A percentile compares a stretch with the other conserved stretches of the same genome.
phyloP scores from a whole-genome alignment of 2,888 invertebrate genomes.

The Ellobium chinense region DNA sequence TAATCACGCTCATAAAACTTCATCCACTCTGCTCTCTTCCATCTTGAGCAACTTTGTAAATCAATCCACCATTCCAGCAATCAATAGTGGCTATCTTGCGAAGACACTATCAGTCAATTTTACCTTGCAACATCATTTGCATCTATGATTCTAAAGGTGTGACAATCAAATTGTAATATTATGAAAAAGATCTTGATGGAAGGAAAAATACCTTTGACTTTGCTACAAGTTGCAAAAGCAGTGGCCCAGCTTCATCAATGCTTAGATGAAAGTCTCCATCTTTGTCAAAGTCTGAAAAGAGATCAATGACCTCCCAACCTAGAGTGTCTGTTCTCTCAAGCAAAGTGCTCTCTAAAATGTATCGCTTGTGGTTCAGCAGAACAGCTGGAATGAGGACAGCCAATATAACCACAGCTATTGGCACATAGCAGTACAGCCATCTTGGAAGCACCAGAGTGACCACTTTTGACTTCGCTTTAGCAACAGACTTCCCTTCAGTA shows the following conservation, averaged over 20 bases:
- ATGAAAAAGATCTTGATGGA: no score
- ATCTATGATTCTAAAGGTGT: no score
- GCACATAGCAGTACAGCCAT: conserved; percentile 36
- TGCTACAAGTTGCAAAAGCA: conserved; percentile 12
- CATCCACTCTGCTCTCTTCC: no score
- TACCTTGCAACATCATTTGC: no score
- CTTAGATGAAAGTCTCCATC: conserved; percentile 37
- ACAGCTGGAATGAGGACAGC: background rate
- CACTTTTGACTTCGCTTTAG: no score
- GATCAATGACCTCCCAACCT: conserved; percentile 23
- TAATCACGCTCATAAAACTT: no score
- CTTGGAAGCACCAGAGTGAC: conserved; percentile 29
- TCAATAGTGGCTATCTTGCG: no score
- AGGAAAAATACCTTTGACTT: conserved; percentile 17
- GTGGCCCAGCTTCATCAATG: conserved; percentile 39
- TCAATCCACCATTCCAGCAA: no score
- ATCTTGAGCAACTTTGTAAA: no score
- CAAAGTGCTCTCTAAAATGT: background rate
- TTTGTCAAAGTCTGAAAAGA: conserved; percentile 32
- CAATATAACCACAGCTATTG: background rate
- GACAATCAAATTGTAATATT: no score
- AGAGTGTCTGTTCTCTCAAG: background rate
- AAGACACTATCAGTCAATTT: no score
- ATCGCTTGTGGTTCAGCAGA: background rate
- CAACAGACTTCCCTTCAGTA: background rate